These are phyloP conservation scores for Pantherophis alleghaniensis DNA, from an alignment of 2,797 vertebrate species.

Conservation along the genomic window DNA sequence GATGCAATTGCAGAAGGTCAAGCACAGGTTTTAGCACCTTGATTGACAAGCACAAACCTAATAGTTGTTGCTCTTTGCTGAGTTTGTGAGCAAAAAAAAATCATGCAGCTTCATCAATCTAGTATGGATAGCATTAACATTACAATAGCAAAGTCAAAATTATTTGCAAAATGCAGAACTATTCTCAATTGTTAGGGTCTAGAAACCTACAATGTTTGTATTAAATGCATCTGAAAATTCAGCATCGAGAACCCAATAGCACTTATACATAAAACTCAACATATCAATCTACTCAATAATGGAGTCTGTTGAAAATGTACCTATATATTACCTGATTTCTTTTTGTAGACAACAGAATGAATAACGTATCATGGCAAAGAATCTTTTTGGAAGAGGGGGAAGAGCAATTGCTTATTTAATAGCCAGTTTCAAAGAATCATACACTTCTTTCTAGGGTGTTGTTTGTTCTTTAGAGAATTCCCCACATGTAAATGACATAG, in stretches of 20 bases:
- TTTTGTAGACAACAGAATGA: neutral
- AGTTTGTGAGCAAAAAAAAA: neutral
- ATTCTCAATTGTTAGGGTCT: neutral
- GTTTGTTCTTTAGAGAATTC: neutral
- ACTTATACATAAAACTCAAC: neutral
- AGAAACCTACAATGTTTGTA: neutral
- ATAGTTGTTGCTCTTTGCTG: neutral
- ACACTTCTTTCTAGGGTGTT: neutral
- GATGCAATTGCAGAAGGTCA: neutral
- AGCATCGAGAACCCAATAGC: neutral
- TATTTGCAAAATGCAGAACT: neutral
- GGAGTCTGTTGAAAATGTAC: neutral
- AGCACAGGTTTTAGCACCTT: neutral
- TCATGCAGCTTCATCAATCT: neutral
- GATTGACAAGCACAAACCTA: neutral
- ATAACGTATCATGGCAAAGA: neutral
- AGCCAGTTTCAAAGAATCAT: neutral
- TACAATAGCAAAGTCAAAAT: neutral
- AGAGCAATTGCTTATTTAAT: neutral
- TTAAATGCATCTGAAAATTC: neutral
- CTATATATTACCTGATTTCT: neutral
- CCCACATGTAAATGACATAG: neutral
- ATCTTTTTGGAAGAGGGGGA: neutral
- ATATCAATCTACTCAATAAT: neutral
- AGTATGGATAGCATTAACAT: neutral